These are phyloP conservation scores for Minunthozetes semirufus DNA, from an alignment of 2,888 invertebrate genomes.

Conservation along the genomic window DNA sequence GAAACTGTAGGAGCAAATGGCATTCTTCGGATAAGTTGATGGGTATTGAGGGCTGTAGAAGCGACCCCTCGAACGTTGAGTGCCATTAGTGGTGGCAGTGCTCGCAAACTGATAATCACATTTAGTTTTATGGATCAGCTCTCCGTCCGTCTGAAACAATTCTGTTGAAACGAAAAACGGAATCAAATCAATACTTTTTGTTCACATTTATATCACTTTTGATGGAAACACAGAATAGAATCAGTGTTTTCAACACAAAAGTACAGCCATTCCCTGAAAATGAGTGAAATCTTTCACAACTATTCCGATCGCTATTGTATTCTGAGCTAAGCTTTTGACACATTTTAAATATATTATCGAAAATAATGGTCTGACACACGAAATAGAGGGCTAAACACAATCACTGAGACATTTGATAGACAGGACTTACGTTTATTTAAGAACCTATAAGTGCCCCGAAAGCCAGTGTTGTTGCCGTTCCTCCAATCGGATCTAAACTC, in stretches of 20 bases:
- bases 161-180: slow-evolving; percentile 54
- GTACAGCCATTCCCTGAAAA: too few species aligned
- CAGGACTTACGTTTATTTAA: slow-evolving; percentile 57
- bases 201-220: not conserved
- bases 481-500: slow-evolving; percentile 63
- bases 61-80: slow-evolving; percentile 55
- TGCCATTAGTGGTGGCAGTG: not conserved
- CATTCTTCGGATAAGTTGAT: slow-evolving; percentile 85
- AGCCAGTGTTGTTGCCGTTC: slow-evolving; percentile 56
- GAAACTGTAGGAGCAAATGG: slow-evolving; percentile 80
- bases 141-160: slow-evolving; percentile 71
- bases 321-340: not conserved
- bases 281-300: not conserved
- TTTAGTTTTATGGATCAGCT: slow-evolving; percentile 65
- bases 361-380: not conserved
- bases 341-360: too few species aligned
- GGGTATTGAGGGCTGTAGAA: slow-evolving; percentile 92
- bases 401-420: not conserved
- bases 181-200: slow-evolving; percentile 7
- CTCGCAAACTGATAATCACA: slow-evolving; percentile 70
- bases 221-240: not conserved
- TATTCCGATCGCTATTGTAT: too few species aligned
- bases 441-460: slow-evolving; percentile 67
- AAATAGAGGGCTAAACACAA: slow-evolving; percentile 6
- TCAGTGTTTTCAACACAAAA: not conserved